phyloP scores from a whole-genome alignment of 2,888 invertebrate species.

The Sthenelais limicola region DNA sequence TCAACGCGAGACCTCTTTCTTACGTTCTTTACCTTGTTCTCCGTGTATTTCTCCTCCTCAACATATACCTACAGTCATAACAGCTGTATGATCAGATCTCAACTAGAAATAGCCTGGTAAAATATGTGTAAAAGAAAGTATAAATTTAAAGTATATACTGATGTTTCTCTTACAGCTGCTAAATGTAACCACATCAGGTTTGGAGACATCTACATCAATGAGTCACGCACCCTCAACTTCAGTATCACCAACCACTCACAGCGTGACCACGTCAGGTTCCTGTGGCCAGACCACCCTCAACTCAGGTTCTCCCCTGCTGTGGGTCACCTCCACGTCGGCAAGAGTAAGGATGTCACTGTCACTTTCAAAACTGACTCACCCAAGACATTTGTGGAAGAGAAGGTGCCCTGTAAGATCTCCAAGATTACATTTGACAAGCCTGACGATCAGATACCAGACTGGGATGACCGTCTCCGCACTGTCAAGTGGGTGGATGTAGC shows the following conservation, averaged over 20 bases:
- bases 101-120: no score
- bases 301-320: slow-evolving; percentile 74
- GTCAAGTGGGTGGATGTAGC: slow-evolving; percentile 70
- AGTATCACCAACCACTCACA: slow-evolving; percentile 70
- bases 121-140: no score
- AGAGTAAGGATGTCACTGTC: slow-evolving; percentile 75
- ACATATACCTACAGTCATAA: no score
- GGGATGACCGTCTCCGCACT: slow-evolving; percentile 71
- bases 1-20: no score
- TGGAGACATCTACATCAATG: slow-evolving; percentile 70
- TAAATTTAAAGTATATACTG: no score
- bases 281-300: slow-evolving; percentile 66
- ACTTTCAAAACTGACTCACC: slow-evolving; percentile 75
- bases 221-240: slow-evolving; percentile 66
- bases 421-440: slow-evolving; percentile 70
- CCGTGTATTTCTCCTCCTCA: no score
- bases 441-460: slow-evolving; percentile 64
- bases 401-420: slow-evolving; percentile 63
- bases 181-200: slow-evolving; percentile 70
- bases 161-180: no score
- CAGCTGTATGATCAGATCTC: no score
- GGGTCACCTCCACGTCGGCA: slow-evolving; percentile 69
- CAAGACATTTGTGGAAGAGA: slow-evolving; percentile 59
- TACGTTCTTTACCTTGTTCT: no score
- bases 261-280: slow-evolving; percentile 66